Base-by-base conservation (phyloP, 2,113 vertebrate species). In the Columba janthina region DNA sequence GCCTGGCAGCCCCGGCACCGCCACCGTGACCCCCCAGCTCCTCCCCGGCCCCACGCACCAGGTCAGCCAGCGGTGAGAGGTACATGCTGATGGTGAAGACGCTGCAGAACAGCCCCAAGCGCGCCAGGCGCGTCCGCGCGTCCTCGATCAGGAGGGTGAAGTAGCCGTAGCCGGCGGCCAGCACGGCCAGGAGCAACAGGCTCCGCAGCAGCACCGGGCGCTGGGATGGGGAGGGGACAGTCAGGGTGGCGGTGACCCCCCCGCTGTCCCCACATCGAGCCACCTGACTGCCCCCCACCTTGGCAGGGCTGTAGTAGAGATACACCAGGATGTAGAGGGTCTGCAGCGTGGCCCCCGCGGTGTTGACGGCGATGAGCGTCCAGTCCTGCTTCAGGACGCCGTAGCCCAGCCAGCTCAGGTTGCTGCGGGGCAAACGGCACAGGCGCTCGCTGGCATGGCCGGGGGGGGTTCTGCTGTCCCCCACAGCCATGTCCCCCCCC, bases 71-170 rank as follows among this genome's bases (percentile, higher is more conserved):
- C 0, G 99, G 99, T 0, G 99, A 99, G 86, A 99, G 91, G 98
- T 99, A 99, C 99, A 99, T 99, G 98, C 97, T 97, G 98, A 99
- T 97, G 51, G 99, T 99, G 96, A 99, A 98, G 91, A 98, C 8
- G 28, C 99, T 99, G 98, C 99, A 99, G 97, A 98, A 98, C 50
- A 99, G 98, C 56, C 99, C 99, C 28, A 99, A 96, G 72, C 97
- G 98, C 9, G 60, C 85, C 36, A 99, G 98, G 60, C 94, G 98
- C 0, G n/a, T n/a, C 26, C 93, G 75, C 0, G 71, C 28, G 5
- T 98, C 92, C 0, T 96, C 93, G 28, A 98, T 97, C 89, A 98
- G 69, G 36, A 97, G 58, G 70, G 93, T 90, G 89, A 99, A 99
- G 97, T 99, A 99, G 53, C 98, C 61, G 54, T 97, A 99, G 12